Percentiles rank a stretch among this genome's conserved stretches.
Conservation (phyloP, 2,888 invertebrate genomes). For the Drosophila prolongata region DNA sequence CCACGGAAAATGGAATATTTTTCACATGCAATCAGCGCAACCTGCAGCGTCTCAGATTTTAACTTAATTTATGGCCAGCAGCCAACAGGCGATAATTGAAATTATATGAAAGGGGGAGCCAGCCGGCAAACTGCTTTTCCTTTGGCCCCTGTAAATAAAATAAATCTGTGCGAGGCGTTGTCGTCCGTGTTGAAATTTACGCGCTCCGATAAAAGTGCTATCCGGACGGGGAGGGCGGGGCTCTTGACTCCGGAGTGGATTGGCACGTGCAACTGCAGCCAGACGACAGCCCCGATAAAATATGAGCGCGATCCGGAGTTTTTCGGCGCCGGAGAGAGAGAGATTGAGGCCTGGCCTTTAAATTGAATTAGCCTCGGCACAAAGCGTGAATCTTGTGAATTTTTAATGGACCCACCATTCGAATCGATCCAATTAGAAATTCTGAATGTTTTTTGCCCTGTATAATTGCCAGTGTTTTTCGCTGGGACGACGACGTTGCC, state of each 20-base stretch:
- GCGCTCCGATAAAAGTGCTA: conserved; percentile 57
- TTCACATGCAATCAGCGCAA: conserved; percentile 61
- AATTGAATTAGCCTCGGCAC: conserved; percentile 68
- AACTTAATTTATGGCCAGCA: conserved; percentile 67
- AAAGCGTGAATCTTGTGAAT: conserved; percentile 57
- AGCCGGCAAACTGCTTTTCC: conserved; percentile 32
- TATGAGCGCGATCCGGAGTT: conserved; percentile 53
- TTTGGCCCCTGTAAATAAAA: conserved; percentile 64
- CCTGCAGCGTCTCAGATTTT: conserved; percentile 51
- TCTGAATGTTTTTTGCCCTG: conserved; percentile 48
- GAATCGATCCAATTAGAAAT: conserved; percentile 77
- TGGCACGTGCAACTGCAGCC: conserved; percentile 77
- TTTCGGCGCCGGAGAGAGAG: conserved; percentile 15
- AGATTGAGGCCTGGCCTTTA: conserved; percentile 26
- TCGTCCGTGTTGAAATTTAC: conserved; percentile 60
- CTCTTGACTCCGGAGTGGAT: conserved; percentile 21
- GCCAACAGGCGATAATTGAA: conserved; percentile 77
- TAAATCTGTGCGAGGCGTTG: conserved; percentile 62
- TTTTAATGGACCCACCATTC: conserved; percentile 57
- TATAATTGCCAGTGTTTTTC: conserved; percentile 53
- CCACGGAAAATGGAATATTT: conserved; percentile 40
- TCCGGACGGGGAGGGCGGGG: conserved; percentile 16
- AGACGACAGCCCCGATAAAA: conserved; percentile 67
- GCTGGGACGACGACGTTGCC: conserved; percentile 45
- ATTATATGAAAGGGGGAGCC: conserved; percentile 60